A percentile compares a stretch with the other conserved stretches of the same genome.
Conservation (phyloP, 1,140 invertebrate genomes). For the Drosophila varians region DNA sequence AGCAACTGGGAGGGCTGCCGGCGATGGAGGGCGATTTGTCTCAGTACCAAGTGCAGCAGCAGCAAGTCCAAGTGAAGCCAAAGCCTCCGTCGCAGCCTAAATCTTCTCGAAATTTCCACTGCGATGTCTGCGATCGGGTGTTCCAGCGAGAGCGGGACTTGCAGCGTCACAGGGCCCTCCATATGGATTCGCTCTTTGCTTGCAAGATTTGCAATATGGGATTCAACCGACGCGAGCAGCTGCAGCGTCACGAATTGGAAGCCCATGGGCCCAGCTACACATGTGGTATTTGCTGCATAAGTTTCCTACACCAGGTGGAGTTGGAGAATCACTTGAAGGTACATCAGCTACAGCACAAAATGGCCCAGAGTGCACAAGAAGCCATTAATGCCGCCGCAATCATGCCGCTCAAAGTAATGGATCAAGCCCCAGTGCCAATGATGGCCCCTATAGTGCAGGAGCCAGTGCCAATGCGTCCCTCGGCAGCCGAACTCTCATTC, state of each 20-base stretch:
- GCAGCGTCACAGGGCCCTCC: conserved; percentile 86
- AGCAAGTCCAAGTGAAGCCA: conserved; percentile 17
- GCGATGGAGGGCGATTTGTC: conserved; percentile 65
- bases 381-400: conserved; percentile 48
- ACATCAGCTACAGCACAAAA: conserved; percentile 82
- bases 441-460: conserved; percentile 20
- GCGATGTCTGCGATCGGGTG: conserved; percentile 86
- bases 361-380: conserved; percentile 60
- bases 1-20: conserved; percentile 16
- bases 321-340: conserved; percentile 86
- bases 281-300: conserved; percentile 85
- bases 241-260: conserved; percentile 87
- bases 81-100: conserved; percentile 19
- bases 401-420: conserved; percentile 11
- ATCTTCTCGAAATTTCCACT: conserved; percentile 75
- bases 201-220: conserved; percentile 87
- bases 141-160: conserved; percentile 87
- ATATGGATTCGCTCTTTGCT: conserved; percentile 87
- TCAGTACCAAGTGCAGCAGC: conserved; percentile 20
- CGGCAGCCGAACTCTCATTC: conserved; percentile 68
- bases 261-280: conserved; percentile 85
- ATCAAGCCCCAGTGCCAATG: conserved; percentile 5
- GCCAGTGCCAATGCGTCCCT: conserved; percentile 27
- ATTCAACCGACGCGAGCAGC: conserved; percentile 87
- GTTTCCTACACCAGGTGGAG: conserved; percentile 85